These are phyloP conservation scores for Erebia aethiops DNA, from an alignment of 2,888 invertebrate species.

Conservation along the genomic window DNA sequence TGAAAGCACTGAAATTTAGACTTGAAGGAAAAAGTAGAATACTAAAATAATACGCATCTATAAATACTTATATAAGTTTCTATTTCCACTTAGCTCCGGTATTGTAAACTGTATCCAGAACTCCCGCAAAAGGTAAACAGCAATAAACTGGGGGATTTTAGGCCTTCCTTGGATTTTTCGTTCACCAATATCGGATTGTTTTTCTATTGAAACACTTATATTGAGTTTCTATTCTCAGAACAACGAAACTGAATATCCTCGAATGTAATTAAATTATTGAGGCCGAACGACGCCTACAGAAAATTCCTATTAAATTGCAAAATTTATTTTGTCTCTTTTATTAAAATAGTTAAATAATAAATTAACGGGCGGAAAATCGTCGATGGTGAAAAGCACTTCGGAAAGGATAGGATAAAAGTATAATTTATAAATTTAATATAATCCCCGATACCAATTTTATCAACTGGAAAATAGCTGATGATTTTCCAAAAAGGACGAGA, in stretches of 20 bases:
- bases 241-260: not conserved
- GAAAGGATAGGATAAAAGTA: no score
- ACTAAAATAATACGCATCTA: no score
- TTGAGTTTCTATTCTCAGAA: not conserved
- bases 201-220: slow-evolving; percentile 25
- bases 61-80: slow-evolving; percentile 16
- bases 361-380: no score
- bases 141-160: slow-evolving; percentile 26
- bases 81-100: slow-evolving; percentile 15
- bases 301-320: not conserved
- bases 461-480: no score
- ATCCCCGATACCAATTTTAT: no score
- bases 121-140: slow-evolving; percentile 23
- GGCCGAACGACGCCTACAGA: not conserved
- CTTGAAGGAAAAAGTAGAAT: no score
- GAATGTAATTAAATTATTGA: not conserved
- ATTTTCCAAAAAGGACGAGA: no score
- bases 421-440: no score
- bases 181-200: slow-evolving; percentile 28
- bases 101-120: slow-evolving; percentile 14
- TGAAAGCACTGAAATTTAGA: not conserved
- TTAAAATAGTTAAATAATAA: no score
- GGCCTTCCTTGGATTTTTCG: slow-evolving; percentile 14
- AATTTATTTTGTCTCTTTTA: no score
- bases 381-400: no score